A percentile compares a stretch with the other conserved stretches of the same genome.
Evolutionary conservation across 1,140 invertebrate genomes (phyloP).

Genomic region (Drosophila biarmipes): DNA sequence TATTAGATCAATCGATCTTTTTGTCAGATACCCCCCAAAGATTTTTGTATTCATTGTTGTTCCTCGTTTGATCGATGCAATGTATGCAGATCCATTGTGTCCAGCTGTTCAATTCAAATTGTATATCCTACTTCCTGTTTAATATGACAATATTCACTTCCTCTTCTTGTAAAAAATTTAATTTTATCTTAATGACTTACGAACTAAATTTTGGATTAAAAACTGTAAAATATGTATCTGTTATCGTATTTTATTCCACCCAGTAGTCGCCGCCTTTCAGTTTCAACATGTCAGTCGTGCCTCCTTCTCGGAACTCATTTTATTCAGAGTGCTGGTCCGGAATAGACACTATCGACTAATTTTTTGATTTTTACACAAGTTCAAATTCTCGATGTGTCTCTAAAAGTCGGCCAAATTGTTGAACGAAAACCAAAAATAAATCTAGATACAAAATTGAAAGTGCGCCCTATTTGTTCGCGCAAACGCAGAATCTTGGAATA

Average conservation of each 20-base stretch:
- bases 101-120: not conserved
- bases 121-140: not conserved
- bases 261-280: slow-evolving; percentile 1
- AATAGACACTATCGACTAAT: slow-evolving; percentile 5
- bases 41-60: not conserved
- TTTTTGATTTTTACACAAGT: not conserved
- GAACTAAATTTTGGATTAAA: too few species aligned
- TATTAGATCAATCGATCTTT: slow-evolving; percentile 6
- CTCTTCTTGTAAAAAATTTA: too few species aligned
- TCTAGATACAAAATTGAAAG: slow-evolving; percentile 10
- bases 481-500: not conserved
- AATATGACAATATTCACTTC: not conserved
- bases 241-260: not conserved
- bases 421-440: not conserved
- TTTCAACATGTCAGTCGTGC: not conserved
- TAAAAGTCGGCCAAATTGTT: not conserved
- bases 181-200: too few species aligned
- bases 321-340: slow-evolving; percentile 12
- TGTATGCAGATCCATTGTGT: slow-evolving; percentile 14
- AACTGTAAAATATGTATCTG: not conserved
- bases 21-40: not conserved
- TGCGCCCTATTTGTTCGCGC: not conserved
- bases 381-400: slow-evolving; percentile 19
- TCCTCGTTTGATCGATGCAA: not conserved
- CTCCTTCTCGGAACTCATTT: not conserved